Base-by-base conservation (phyloP, 2,797 vertebrate genomes). In the Acipenser oxyrinchus region DNA sequence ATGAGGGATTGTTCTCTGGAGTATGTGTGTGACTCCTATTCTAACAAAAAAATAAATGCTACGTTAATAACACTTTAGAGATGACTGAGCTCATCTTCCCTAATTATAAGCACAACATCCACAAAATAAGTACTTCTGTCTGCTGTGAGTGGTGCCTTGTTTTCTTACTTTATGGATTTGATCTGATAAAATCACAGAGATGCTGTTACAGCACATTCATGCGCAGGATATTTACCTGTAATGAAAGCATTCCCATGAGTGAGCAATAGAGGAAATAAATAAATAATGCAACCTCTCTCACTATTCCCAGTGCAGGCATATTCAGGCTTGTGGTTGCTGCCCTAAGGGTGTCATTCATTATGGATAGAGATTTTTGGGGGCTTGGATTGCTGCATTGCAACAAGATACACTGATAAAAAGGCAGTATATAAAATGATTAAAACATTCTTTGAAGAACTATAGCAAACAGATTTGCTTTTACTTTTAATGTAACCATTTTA, bases 341-440 rank as follows among this genome's bases (percentile, higher is more conserved):
- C 82, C 79, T 78, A 69, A 53, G 66, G 81, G 75, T 67, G 77
- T 83, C 66, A 81, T 83, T 69, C 74, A 79, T 86, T 83, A 79
- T 83, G 74, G 62, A 79, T 82, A 71, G 77, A 78, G 71, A 79
- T 74, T 73, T 75, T 80, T 68, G 69, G 37, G 71, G 72, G 69
- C 77, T 72, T 67, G 68, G 10, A 60, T 13, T 15, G 67, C 71
- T 67, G 65, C 69, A 67, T 68, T 70, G 60, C 63, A 65, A 59
- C 66, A 49, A 49, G 70, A 69, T 63, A 74, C 70, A 74, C 78
- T 67, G 71, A 80, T 77, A 78, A 73, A 81, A 67, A 65, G 65
- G 69, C 51, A 15, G 63, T 1, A 15, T 72, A 68, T 62, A 60
- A 51, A 67, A 51, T 6, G 6, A 73, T 62, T 51, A 9, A 73